Evolutionary conservation across 2,888 invertebrate genomes (phyloP).

Genomic region (Aphodius sticticus): DNA sequence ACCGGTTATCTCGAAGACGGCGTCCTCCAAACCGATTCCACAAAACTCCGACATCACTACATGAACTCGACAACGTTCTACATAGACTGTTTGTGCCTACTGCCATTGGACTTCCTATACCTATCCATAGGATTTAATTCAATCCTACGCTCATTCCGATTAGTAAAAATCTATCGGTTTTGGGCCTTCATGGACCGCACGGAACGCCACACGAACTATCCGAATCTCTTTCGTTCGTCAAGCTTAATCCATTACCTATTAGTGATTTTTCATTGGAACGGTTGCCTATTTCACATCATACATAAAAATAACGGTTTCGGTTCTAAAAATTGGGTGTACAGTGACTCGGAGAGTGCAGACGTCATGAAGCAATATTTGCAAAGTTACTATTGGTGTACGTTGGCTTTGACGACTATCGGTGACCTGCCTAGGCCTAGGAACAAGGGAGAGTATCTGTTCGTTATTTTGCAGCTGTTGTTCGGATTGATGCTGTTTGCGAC

Average conservation of each 20-base stretch:
- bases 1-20: conserved; percentile 98
- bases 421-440: conserved; percentile 90
- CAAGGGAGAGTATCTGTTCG: conserved; percentile 94
- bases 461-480: conserved; percentile 93
- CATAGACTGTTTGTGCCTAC: conserved; percentile 96
- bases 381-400: conserved; percentile 98
- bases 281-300: conserved; percentile 97
- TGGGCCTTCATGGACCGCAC: conserved; percentile 99
- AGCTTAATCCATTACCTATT: conserved; percentile 94
- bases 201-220: conserved; percentile 98
- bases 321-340: conserved; percentile 90
- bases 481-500: conserved; percentile 95
- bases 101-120: conserved; percentile 98
- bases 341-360: conserved; percentile 85
- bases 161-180: conserved; percentile 97
- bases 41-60: conserved; percentile 93
- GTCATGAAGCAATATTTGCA: conserved; percentile 95
- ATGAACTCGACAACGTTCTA: conserved; percentile 96
- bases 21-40: conserved; percentile 94
- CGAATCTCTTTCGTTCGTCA: conserved; percentile 91
- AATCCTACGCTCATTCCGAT: conserved; percentile 91
- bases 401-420: conserved; percentile 95
- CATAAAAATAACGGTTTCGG: conserved; percentile 95
- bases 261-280: conserved; percentile 99
- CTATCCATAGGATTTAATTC: conserved; percentile 96